These are phyloP conservation scores for Philopotamus ludificatus DNA, from an alignment of 1,140 invertebrate species.

Conservation along the genomic window DNA sequence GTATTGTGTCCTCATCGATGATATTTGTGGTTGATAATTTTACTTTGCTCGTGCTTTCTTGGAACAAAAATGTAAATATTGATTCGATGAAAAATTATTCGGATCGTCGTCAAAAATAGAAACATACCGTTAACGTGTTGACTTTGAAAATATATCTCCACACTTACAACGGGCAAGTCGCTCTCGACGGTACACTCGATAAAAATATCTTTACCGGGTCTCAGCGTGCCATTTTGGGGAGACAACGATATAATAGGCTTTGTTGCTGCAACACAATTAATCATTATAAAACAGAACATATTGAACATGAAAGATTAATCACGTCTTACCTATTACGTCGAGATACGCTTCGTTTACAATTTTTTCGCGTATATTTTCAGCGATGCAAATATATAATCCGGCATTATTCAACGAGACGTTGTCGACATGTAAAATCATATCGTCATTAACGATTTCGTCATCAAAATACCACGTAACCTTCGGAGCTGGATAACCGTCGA, in stretches of 20 bases:
- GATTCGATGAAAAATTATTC: too few species aligned
- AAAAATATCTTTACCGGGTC: background rate
- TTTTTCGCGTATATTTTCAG: conserved; percentile 19
- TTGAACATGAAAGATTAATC: too few species aligned
- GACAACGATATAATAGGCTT: background rate
- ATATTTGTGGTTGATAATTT: too few species aligned
- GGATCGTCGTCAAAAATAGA: too few species aligned
- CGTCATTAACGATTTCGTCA: conserved; percentile 35
- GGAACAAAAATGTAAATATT: too few species aligned
- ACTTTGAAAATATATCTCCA: background rate
- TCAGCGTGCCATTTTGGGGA: background rate
- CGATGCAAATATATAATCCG: conserved; percentile 25
- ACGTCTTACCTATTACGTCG: conserved; percentile 13
- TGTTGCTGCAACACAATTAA: background rate
- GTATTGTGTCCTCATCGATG: too few species aligned
- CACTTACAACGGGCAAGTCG: background rate
- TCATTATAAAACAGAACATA: background rate
- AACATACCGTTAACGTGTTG: too few species aligned
- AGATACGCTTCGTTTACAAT: conserved; percentile 16
- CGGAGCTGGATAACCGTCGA: conserved; percentile 43
- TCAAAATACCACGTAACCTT: conserved; percentile 47
- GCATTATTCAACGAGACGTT: conserved; percentile 8
- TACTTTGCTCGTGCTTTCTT: too few species aligned
- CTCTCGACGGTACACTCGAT: background rate
- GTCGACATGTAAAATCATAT: conserved; percentile 33